Conservation (phyloP, 2,797 vertebrate species). For the Catamblyrhynchus diadema region DNA sequence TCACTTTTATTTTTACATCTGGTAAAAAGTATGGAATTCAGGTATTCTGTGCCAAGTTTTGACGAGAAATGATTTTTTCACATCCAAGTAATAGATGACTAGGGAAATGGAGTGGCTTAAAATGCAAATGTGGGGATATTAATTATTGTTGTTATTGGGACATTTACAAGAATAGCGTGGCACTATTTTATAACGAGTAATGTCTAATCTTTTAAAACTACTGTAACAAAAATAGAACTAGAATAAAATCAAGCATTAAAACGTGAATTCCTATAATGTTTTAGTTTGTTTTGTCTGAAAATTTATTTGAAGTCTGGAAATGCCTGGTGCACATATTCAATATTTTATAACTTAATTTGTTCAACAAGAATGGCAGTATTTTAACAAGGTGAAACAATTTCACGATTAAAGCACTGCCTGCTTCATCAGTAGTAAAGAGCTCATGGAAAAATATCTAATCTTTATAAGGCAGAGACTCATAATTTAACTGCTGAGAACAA, state of each 20-base stretch:
- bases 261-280: conserved; percentile 21
- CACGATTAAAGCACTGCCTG: conserved; percentile 46
- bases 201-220: conserved; percentile 24
- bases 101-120: conserved; percentile 49
- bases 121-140: conserved; percentile 63
- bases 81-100: conserved; percentile 52
- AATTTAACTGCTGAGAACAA: conserved; percentile 32
- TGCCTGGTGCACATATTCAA: not conserved
- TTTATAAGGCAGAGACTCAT: conserved; percentile 20
- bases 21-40: conserved; percentile 47
- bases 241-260: conserved; percentile 34
- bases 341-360: conserved; percentile 68
- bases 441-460: conserved; percentile 31
- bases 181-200: conserved; percentile 21
- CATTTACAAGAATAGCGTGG: conserved; percentile 38
- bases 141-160: conserved; percentile 63
- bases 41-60: conserved; percentile 43
- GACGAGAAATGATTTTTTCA: conserved; percentile 55
- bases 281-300: conserved; percentile 54
- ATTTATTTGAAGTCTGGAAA: conserved; percentile 54
- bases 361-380: conserved; percentile 36
- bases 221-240: conserved; percentile 17
- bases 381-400: conserved; percentile 67
- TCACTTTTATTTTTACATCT: conserved; percentile 59
- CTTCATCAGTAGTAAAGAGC: conserved; percentile 26